A percentile compares a stretch with the other conserved stretches of the same genome.
These are phyloP conservation scores for Drosophila serrata DNA, from an alignment of 1,140 invertebrate species.

Conservation along the genomic window DNA sequence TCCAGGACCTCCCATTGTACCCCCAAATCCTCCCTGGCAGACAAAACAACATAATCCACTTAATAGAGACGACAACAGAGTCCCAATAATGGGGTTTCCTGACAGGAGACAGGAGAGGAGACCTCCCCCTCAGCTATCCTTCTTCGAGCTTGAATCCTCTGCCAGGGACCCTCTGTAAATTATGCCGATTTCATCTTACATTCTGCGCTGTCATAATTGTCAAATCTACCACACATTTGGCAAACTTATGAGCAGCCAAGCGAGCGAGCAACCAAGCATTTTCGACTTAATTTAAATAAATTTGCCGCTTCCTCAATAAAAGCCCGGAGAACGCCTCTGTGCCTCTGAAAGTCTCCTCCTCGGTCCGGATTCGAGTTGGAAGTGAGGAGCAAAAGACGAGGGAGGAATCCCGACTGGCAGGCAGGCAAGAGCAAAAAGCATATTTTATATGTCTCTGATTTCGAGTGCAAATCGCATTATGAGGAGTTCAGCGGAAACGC, in stretches of 20 bases:
- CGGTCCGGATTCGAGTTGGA: slow-evolving; percentile 31
- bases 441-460: slow-evolving; percentile 71
- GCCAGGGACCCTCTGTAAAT: slow-evolving; percentile 43
- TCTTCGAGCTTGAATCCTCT: slow-evolving; percentile 12
- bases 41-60: slow-evolving; percentile 80
- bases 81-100: slow-evolving; percentile 59
- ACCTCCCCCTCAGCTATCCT: not conserved
- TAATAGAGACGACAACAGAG: slow-evolving; percentile 72
- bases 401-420: slow-evolving; percentile 6
- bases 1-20: slow-evolving; percentile 14
- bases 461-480: slow-evolving; percentile 75
- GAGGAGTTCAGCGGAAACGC: slow-evolving; percentile 72
- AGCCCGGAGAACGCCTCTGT: slow-evolving; percentile 39
- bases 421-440: slow-evolving; percentile 63
- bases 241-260: slow-evolving; percentile 48
- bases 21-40: slow-evolving; percentile 16
- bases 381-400: slow-evolving; percentile 14
- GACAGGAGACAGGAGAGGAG: slow-evolving; percentile 13
- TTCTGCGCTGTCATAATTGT: slow-evolving; percentile 78
- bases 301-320: slow-evolving; percentile 82
- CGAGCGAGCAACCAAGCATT: slow-evolving; percentile 49
- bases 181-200: slow-evolving; percentile 75
- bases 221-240: slow-evolving; percentile 80
- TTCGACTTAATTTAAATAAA: slow-evolving; percentile 82
- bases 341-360: slow-evolving; percentile 3